Base-by-base conservation (phyloP, 2,113 vertebrate species). In the Kryptolebias marmoratus region DNA sequence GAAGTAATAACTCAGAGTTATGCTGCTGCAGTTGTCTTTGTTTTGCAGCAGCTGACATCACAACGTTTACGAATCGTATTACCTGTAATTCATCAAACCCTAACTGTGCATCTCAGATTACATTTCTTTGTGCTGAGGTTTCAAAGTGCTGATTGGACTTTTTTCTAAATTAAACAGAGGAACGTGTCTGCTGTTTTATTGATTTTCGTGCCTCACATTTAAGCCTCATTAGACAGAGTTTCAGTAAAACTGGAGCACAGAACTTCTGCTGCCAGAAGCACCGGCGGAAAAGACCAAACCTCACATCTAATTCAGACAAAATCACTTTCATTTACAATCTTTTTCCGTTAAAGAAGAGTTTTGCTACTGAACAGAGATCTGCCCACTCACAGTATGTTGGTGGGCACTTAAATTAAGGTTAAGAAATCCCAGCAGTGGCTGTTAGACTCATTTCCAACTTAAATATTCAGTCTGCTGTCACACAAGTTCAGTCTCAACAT, bases 121-220 rank as follows among this genome's bases (percentile, higher is more conserved):
- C 44, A 62, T 30, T 71, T 63, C 32, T 42, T 39, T 54, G 22
- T 53, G 69, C 50, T 11, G 57, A 39, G n/a, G 5, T 61, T 58
- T 77, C n/a, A 78, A 79, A 86, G 68, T 72, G 81, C 86, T 86
- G 86, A 86, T 81, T 56, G 55, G 73, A 77, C 68, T 71, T 77
- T 82, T 77, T 70, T 32, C 58, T 57, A 75, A 86, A 85, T 83
- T 50, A 81, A 79, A 77, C 30, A 49, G 31, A 76, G 59, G 14
- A 36, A 60, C 49, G 64, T 67, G 59, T 85, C 80, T 64, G 70
- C 36, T 57, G 64, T 53, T 72, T 22, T 82, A 86, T 89, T 77
- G 85, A 82, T 80, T 79, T 84, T 50, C 73, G 57, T 47, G 58
- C 49, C 77, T 77, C 49, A 2, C 15, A 74, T 80, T 88, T 82